These are phyloP conservation scores for Linnaemya vulpina DNA, from an alignment of 2,888 invertebrate genomes.

Conservation along the genomic window DNA sequence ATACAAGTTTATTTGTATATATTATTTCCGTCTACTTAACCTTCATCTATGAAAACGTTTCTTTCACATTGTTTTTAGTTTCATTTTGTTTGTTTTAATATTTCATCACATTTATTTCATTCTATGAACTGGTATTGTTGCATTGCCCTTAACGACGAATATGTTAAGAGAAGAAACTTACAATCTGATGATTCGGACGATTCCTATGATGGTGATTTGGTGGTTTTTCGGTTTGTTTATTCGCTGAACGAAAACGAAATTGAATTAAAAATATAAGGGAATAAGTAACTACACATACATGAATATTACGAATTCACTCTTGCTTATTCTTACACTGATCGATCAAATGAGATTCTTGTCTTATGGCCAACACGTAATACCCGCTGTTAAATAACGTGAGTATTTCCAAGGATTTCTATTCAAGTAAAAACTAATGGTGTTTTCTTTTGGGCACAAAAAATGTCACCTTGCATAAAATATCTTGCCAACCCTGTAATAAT, in stretches of 20 bases:
- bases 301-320: not conserved
- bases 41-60: constrained; percentile 58
- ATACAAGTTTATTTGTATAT: not conserved
- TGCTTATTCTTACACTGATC: not conserved
- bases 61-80: constrained; percentile 17
- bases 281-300: no score
- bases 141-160: not conserved
- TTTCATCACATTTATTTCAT: constrained; percentile 48
- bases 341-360: constrained; percentile 9
- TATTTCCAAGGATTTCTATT: no score
- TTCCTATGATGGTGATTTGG: constrained; percentile 9
- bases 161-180: constrained; percentile 1
- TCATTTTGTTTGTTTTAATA: constrained; percentile 22
- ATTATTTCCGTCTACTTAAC: constrained; percentile 65
- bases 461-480: no score
- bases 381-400: no score
- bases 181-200: constrained; percentile 16
- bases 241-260: constrained; percentile 13
- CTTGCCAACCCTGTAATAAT: no score
- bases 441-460: no score
- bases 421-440: no score
- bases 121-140: constrained; percentile 25
- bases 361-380: constrained; percentile 36
- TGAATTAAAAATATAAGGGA: constrained; percentile 2
- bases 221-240: constrained; percentile 46